phyloP scores from a whole-genome alignment of 2,888 invertebrate genomes.

The Cephus pulcher region DNA sequence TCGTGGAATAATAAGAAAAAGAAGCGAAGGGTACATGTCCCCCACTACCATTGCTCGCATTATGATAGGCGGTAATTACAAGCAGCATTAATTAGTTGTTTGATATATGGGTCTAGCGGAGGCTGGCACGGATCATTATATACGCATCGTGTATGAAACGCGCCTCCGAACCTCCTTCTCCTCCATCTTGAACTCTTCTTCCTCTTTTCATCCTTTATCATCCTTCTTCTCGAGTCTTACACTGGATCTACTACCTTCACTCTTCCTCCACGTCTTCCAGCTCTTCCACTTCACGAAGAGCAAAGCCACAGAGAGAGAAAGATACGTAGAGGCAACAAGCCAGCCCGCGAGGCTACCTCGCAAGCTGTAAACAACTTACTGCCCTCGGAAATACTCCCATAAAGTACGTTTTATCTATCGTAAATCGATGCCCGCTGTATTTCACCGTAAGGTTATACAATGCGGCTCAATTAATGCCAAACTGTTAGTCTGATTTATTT shows the following conservation, averaged over 20 bases:
- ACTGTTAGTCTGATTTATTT: slow-evolving; percentile 63
- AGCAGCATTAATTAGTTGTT: slow-evolving; percentile 57
- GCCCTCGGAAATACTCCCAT: slow-evolving; percentile 62
- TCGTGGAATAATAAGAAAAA: slow-evolving; percentile 6
- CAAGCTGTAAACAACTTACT: slow-evolving; percentile 58
- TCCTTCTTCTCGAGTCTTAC: slow-evolving; percentile 16
- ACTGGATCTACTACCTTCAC: not conserved
- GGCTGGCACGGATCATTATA: slow-evolving; percentile 53
- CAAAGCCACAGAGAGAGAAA: not conserved
- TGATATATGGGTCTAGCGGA: slow-evolving; percentile 53
- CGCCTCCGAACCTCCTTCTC: slow-evolving; percentile 21
- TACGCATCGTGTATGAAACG: slow-evolving; percentile 31
- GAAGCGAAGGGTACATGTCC: not conserved
- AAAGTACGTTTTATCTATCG: slow-evolving; percentile 66
- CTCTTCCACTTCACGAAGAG: slow-evolving; percentile 12
- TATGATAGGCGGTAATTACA: slow-evolving; percentile 57
- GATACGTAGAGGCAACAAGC: not conserved
- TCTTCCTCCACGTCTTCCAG: slow-evolving; percentile 22
- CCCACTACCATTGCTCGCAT: slow-evolving; percentile 33
- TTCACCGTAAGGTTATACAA: slow-evolving; percentile 60
- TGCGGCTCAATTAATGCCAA: slow-evolving; percentile 66
- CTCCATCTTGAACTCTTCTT: slow-evolving; percentile 13
- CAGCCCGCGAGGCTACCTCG: slow-evolving; percentile 32
- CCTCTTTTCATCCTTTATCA: slow-evolving; percentile 14
- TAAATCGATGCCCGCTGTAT: slow-evolving; percentile 64